phyloP scores from a whole-genome alignment of 2,888 invertebrate species.

The Sabellastarte sp. region DNA sequence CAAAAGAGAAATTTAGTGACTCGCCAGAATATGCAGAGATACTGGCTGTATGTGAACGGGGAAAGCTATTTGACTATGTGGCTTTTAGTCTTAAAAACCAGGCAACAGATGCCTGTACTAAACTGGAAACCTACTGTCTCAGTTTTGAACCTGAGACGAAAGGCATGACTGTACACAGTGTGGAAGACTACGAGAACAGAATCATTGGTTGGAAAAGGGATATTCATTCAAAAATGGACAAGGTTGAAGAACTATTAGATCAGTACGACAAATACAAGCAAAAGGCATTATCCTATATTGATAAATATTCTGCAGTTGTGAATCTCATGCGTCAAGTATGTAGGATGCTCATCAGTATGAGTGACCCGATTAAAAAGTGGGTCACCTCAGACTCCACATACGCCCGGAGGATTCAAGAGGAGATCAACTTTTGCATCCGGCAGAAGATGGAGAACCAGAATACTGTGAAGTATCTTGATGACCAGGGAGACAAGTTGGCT shows the following conservation, averaged over 20 bases:
- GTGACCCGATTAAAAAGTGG: constrained; percentile 43
- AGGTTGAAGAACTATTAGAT: constrained; percentile 21
- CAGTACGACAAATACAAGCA: constrained; percentile 14
- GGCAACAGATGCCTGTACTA: constrained; percentile 11
- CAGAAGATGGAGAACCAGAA: constrained; percentile 33
- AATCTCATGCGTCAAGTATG: constrained; percentile 38
- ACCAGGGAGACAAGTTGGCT: constrained; percentile 11
- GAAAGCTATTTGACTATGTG: constrained; percentile 24
- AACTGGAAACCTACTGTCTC: constrained; percentile 38
- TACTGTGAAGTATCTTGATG: constrained; percentile 16
- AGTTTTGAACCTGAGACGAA: constrained; percentile 39
- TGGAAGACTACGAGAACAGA: constrained; percentile 43
- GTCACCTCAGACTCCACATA: constrained; percentile 46
- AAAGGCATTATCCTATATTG: constrained; percentile 18
- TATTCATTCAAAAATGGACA: constrained; percentile 26
- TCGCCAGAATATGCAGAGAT: constrained; percentile 8
- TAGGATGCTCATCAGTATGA: constrained; percentile 35
- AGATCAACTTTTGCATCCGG: constrained; percentile 32
- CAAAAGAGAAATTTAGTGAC: neutral
- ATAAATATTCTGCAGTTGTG: constrained; percentile 36
- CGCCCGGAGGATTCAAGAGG: constrained; percentile 38
- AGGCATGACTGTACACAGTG: constrained; percentile 32
- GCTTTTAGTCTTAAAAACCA: constrained; percentile 13
- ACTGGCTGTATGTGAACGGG: constrained; percentile 16
- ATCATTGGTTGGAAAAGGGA: constrained; percentile 38